Base-by-base conservation (phyloP, 2,888 invertebrate species). In the Aquatica leii region DNA sequence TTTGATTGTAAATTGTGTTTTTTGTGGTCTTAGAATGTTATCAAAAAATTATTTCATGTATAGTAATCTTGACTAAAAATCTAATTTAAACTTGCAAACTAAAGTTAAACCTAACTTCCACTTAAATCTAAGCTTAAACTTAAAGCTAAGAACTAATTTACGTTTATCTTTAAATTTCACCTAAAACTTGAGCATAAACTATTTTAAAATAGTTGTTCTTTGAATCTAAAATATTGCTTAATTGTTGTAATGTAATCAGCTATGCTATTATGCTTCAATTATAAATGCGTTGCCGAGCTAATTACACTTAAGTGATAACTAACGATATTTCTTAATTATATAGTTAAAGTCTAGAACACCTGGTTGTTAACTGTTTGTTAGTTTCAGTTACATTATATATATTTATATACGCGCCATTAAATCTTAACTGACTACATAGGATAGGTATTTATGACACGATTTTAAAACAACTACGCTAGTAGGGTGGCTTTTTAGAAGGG, bases 291-390 rank as follows among this genome's bases (percentile, higher is more conserved):
- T 31, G 9, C 9, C 31, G 9, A 31, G 17, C 14, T 43, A 43
- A 43, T 43, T 43, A 43, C 17, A 8, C 12, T 43, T 43, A 43
- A 43, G 17, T 17, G 41, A 14, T 8, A 17, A 43, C 17, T 43
- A 43, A 43, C 14, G 5, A 43, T 15, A 17, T 43, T 17, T 8
- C 41, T 43, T 43, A 43, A 43, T 17, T 43, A 17, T 43, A 17
- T 43, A 43, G 41, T 43, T 17, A 17, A 6, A 43, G 15, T 43
- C 17, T 43, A 17, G 41, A 43, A 17, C 41, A 43, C 41, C 41
- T 43, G 41, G 14, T 43, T 6, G 41, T 37, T n/a, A 37, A 37
- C 12, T 37, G 37, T n/a, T n/a, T 9, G 12, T 17, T 43, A 43
- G 17, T 43, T 17, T 43, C 17, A 17, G 41, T 17, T 8, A 43